phyloP scores from a whole-genome alignment of 2,888 invertebrate species.

The Ichneumoninae sp. region DNA sequence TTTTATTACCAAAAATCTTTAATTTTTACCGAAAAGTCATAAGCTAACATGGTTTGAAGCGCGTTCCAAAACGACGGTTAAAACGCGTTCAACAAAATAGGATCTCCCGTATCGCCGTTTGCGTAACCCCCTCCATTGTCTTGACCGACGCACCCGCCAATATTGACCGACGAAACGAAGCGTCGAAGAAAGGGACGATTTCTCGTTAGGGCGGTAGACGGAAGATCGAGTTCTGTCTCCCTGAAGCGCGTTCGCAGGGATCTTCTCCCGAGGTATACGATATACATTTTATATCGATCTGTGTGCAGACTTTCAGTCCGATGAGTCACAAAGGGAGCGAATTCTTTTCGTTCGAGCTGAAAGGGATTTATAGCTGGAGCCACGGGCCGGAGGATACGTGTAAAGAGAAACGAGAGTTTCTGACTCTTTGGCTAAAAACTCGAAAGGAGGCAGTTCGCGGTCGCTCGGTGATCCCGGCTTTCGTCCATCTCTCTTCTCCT shows the following conservation, averaged over 20 bases:
- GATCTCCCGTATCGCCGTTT: neutral
- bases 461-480: slow-evolving; percentile 9
- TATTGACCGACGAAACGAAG: slow-evolving; percentile 46
- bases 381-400: slow-evolving; percentile 16
- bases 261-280: neutral
- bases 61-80: neutral
- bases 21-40: neutral
- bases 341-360: slow-evolving; percentile 20
- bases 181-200: slow-evolving; percentile 23
- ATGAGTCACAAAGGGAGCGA: slow-evolving; percentile 52
- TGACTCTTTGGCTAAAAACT: slow-evolving; percentile 38
- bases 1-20: too few species aligned
- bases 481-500: neutral
- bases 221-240: slow-evolving; percentile 13
- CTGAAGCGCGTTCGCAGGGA: neutral
- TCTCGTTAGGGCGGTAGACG: slow-evolving; percentile 29
- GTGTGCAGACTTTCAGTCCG: slow-evolving; percentile 38
- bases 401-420: slow-evolving; percentile 52
- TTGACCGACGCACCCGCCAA: slow-evolving; percentile 51
- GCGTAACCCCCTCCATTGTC: slow-evolving; percentile 11
- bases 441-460: slow-evolving; percentile 33
- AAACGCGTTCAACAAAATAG: neutral
- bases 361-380: slow-evolving; percentile 54
- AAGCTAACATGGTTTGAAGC: neutral
- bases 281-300: slow-evolving; percentile 43